These are phyloP conservation scores for Lycaena phlaeas DNA, from an alignment of 2,888 invertebrate species.

Conservation along the genomic window DNA sequence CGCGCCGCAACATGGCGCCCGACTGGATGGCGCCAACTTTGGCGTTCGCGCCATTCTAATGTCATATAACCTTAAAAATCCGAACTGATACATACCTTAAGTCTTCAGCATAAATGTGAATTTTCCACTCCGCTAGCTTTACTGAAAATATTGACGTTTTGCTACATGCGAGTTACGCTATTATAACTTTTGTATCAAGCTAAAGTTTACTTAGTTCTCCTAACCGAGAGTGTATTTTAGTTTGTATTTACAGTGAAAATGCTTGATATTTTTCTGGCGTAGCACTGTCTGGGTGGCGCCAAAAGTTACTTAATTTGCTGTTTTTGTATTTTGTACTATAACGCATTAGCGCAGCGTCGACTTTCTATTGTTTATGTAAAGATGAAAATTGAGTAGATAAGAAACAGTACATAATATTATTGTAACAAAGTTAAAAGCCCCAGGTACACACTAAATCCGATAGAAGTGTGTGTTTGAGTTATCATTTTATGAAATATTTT, in stretches of 20 bases:
- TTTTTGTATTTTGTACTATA: conserved; percentile 13
- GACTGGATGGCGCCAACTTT: conserved; percentile 51
- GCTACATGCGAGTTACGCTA: conserved; percentile 26
- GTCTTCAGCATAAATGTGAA: conserved; percentile 6
- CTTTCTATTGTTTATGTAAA: not conserved
- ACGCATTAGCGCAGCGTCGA: not conserved
- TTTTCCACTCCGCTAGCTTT: conserved; percentile 18
- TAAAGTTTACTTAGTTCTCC: not conserved
- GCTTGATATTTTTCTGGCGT: conserved; percentile 34
- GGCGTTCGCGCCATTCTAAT: conserved; percentile 30
- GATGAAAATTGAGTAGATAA: not conserved
- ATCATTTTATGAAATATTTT: too few relatives aligned
- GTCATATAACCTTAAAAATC: conserved; percentile 10
- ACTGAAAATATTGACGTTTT: conserved; percentile 40
- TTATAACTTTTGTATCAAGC: conserved; percentile 7
- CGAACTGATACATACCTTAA: conserved; percentile 14
- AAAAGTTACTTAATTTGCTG: conserved; percentile 12
- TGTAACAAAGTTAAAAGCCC: not conserved
- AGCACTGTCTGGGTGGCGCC: conserved; percentile 44
- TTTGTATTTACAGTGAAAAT: conserved; percentile 16
- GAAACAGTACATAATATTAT: not conserved
- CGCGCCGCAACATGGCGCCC: conserved; percentile 46
- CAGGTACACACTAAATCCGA: too few relatives aligned
- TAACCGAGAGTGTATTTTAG: conserved; percentile 19
- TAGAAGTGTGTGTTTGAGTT: too few relatives aligned